Evolutionary conservation across 2,113 vertebrate species (phyloP), one percentile per base, ranked within the genome.

Genomic region (Malaclemys terrapin): DNA sequence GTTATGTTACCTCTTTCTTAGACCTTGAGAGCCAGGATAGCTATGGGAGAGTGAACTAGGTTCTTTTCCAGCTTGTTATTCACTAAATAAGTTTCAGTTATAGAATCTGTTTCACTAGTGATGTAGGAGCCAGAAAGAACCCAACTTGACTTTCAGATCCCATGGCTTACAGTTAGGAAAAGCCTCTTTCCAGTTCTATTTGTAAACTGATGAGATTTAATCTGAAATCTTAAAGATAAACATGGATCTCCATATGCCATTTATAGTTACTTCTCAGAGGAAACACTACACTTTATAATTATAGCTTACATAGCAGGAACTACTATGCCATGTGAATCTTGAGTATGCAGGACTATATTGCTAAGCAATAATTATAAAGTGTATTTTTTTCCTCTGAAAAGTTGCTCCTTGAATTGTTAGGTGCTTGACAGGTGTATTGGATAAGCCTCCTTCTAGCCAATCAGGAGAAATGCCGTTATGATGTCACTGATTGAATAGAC

Each of bases 401-500:
- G 42, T 78, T 78, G 75, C 20, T 47, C 45, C 24, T 45, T 78
- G 38, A 47, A 78, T 22, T 45, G 42, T 25, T 47, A 78, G 75
- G 42, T 47, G 11, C 75, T 14, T 78, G 42, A 16, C 10, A 14
- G 24, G 10, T 78, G 42, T 45, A 45, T 78, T 45, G 25, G 42
- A 13, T 78, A 11, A 78, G 42, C 12, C 24, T 76, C 72, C 22
- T 45, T 13, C 75, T 85, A 92, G 96, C 95, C 91, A 95, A 89
- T 96, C 94, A 96, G 96, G 95, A 95, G 84, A 19, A 92, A 95
- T 79, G 83, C 80, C 91, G 65, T 90, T 95, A 87, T 56, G 95
- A 92, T 94, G 89, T 85, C 84, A 95, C 94, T 96, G 95, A 96
- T 96, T 95, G 95, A 96, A 91, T 85, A 82, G 94, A 76, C 96